Base-by-base conservation (phyloP, 2,797 vertebrate species). In the Threskiornis aethiopicus region DNA sequence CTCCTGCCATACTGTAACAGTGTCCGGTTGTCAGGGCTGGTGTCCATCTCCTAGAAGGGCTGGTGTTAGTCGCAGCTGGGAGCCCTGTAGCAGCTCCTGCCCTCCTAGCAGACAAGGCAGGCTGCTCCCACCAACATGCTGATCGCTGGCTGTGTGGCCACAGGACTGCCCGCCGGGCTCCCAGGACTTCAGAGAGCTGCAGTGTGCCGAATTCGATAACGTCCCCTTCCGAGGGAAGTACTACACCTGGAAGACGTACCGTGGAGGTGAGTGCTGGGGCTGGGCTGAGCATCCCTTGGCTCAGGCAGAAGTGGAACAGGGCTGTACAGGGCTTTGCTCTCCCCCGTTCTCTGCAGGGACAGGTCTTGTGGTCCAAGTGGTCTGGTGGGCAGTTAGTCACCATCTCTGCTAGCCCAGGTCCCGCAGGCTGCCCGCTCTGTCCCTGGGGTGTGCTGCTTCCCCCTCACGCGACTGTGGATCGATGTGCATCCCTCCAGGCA, bases 161-260 rank as follows among this genome's bases (percentile, higher is more conserved):
- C 95, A 99, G 99, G 99, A 99, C 84, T 99, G 99, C 69, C 99
- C 99, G 1, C 95, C 98, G 0, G 99, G 99, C 55, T 99, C 99
- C 62, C 99, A 98, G 96, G 99, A 99, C 95, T 99, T 99, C 98
- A 97, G 99, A 70, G 99, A 99, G 97, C 98, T 99, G 90, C 99
- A 99, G 95, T 99, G 99, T 33, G 98, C 99, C 0, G 98, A 99
- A 90, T 99, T 99, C 73, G 99, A 99, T 96, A 99, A 96, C 10
- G 98, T 99, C 69, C 98, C 99, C 65, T 99, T 99, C 97, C 98
- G 99, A 67, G 99, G 99, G 46, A 99, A 99, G 80, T 99, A 99
- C 98, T 99, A 99, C 98, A 99, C 98, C 13, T 99, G 99, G 99
- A 99, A 99, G 90, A 99, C 99, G 0, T 99, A 99, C 98, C 98